Evolutionary conservation across 1,140 invertebrate genomes (phyloP), one percentile per base, ranked within the genome.

Genomic region (Armadillidium nasatum): DNA sequence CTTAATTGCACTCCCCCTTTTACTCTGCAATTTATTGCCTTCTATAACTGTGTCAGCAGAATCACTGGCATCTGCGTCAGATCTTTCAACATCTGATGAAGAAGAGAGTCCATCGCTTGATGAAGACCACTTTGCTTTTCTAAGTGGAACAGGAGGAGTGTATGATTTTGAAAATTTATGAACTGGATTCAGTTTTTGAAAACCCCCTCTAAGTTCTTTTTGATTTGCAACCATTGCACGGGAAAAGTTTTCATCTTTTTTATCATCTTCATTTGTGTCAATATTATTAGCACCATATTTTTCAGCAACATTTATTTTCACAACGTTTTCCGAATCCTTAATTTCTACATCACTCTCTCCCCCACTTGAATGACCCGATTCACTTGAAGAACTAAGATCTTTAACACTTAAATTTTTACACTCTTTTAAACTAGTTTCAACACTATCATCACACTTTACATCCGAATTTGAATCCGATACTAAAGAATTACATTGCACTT

Each of bases 171-270:
- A 60, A 60, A 60, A 60, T 60, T 60, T 60, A 3, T 13, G 77
- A 50, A 66, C 72, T 22, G 75, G 75, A 77, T 46, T 75, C 75
- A 67, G 33, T 70, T 81, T 69, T 33, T 75, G 75, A 44, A 74
- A 78, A n/a, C 75, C 33, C 11, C 78, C 78, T 70, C 75, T 74
- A 13, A 44, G 74, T 68, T 74, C 78, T 23, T 76, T 68, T 50
- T 79, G 74, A 10, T 44, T 46, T 19, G 33, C 15, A 21, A 66
- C 68, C 68, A 74, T 75, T 67, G 71, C 46, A 19, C 74, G n/a
- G n/a, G n/a, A 10, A 23, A 7, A 6, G 70, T 70, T 7, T 9
- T 92, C 92, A 83, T 94, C 92, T 83, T 93, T 92, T 43, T 93
- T 87, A 75, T 90, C 91, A n/a, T 91, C 88, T n/a, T 90, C 87